A percentile compares a stretch with the other conserved stretches of the same genome.
phyloP scores from a whole-genome alignment of 2,888 invertebrate genomes.

The Teleogryllus oceanicus region DNA sequence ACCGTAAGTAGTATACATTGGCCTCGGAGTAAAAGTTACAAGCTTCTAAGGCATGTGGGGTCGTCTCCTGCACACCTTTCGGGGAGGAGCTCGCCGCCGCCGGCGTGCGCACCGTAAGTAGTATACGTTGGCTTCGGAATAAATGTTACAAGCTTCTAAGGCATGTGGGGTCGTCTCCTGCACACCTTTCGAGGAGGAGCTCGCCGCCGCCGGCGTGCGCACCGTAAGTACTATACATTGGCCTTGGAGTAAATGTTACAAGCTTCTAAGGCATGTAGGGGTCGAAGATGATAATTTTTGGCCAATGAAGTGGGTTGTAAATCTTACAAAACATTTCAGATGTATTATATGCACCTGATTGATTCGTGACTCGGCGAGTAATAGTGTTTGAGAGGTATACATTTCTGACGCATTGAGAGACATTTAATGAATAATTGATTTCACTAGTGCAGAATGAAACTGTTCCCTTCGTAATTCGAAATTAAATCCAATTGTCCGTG shows the following conservation, averaged over 20 bases:
- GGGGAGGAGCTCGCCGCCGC: neutral
- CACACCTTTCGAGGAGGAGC: neutral
- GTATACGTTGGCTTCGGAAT: neutral
- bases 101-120: neutral
- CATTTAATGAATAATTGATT: no score
- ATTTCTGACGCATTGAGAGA: no score
- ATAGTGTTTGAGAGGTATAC: no score
- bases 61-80: neutral
- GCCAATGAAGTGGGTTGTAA: no score
- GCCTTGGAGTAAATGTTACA: neutral
- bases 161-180: neutral
- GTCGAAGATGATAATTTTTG: no score
- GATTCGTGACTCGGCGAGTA: no score
- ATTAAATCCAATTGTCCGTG: no score
- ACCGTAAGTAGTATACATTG: neutral
- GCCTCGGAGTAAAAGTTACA: neutral
- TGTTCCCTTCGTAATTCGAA: no score
- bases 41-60: neutral
- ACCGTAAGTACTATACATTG: neutral
- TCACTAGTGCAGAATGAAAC: no score
- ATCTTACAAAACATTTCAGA: no score
- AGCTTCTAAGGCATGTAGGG: neutral
- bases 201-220: neutral
- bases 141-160: neutral
- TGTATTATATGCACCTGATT: no score